Percentiles rank a stretch among this genome's conserved stretches.
These are phyloP conservation scores for Radopholus similis DNA, from an alignment of 1,140 invertebrate genomes.

Conservation along the genomic window DNA sequence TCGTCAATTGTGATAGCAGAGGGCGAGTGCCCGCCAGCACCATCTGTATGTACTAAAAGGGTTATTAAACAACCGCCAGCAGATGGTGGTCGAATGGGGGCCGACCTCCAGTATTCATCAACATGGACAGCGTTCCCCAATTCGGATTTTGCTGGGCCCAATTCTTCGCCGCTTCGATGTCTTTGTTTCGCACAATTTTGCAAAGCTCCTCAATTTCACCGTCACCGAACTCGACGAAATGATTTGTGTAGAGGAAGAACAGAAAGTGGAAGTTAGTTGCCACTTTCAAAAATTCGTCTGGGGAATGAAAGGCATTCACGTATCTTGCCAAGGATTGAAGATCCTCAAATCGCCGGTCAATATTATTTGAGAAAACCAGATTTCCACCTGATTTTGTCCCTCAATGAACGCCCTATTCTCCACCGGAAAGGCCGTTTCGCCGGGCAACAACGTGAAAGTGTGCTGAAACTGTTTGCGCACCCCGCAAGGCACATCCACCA, in stretches of 20 bases:
- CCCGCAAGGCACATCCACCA: slow-evolving; percentile 93
- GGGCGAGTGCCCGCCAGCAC: not conserved
- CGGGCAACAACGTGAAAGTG: slow-evolving; percentile 34
- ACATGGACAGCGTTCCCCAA: slow-evolving; percentile 44
- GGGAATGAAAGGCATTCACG: slow-evolving; percentile 28
- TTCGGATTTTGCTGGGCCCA: slow-evolving; percentile 44
- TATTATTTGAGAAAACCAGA: not conserved
- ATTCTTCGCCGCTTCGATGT: slow-evolving; percentile 39
- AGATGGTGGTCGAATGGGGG: not conserved
- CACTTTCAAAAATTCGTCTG: slow-evolving; percentile 49
- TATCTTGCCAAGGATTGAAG: slow-evolving; percentile 35
- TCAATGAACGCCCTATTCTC: slow-evolving; percentile 47
- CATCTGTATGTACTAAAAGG: slow-evolving; percentile 1
- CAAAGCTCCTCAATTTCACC: slow-evolving; percentile 41
- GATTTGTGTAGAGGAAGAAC: slow-evolving; percentile 52
- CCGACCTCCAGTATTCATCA: slow-evolving; percentile 43
- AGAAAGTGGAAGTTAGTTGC: slow-evolving; percentile 58
- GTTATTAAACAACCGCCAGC: not conserved
- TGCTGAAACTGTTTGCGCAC: slow-evolving; percentile 67
- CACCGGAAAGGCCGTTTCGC: slow-evolving; percentile 40
- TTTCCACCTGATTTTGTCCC: slow-evolving; percentile 42
- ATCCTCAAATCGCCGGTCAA: slow-evolving; percentile 38
- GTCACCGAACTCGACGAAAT: slow-evolving; percentile 41
- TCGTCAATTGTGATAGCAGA: not conserved
- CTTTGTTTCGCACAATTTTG: slow-evolving; percentile 25